These are phyloP conservation scores for Ceriagrion tenellum DNA, from an alignment of 2,888 invertebrate genomes.

Conservation along the genomic window DNA sequence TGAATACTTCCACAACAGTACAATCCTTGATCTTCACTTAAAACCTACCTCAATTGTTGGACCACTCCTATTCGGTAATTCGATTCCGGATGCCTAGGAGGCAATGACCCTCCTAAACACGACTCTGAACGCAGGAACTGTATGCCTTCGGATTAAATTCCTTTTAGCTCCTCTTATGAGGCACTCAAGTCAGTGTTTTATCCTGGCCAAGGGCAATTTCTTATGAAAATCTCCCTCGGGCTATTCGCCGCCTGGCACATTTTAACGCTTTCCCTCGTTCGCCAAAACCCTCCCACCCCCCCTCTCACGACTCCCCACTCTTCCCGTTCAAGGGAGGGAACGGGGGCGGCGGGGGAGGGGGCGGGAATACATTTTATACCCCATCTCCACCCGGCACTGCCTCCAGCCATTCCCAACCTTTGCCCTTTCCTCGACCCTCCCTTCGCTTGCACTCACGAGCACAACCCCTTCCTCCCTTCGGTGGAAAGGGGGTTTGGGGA, in stretches of 20 bases:
- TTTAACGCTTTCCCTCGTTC: not conserved
- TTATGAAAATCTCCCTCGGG: constrained; percentile 23
- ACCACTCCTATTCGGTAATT: not conserved
- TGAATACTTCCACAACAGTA: too few species aligned
- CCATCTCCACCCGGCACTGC: not conserved
- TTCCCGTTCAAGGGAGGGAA: not conserved
- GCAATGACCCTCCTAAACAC: too few species aligned
- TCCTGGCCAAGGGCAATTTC: not conserved
- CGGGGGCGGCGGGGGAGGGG: too few species aligned
- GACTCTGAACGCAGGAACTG: not conserved
- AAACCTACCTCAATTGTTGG: too few species aligned
- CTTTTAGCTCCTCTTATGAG: not conserved
- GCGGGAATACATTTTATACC: not conserved
- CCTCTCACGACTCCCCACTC: too few species aligned
- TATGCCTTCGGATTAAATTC: not conserved
- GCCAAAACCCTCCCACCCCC: not conserved
- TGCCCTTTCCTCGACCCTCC: not conserved
- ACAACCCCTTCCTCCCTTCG: not conserved
- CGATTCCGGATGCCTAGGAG: not conserved
- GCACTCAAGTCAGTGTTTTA: not conserved
- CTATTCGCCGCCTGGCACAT: constrained; percentile 19
- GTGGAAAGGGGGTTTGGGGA: not conserved
- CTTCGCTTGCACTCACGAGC: not conserved
- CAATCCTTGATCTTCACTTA: too few species aligned
- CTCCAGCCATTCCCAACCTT: not conserved